phyloP scores from a whole-genome alignment of 2,113 vertebrate species.

The Tragelaphus buxtoni region DNA sequence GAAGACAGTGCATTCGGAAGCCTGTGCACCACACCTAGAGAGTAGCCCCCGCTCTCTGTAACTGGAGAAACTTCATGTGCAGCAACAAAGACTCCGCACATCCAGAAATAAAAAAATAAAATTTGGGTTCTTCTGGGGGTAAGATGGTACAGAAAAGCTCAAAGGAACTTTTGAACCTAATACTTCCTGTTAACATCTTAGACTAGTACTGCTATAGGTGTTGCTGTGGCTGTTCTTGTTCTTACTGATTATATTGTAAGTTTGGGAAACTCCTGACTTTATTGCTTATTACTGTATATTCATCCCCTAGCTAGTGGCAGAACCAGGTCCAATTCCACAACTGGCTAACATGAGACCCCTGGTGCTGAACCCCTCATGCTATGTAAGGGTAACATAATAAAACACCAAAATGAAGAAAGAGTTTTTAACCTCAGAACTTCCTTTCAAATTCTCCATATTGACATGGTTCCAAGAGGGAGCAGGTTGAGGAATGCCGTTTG shows the following conservation, averaged over 20 bases:
- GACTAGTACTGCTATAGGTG: fast-evolving
- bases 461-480: fast-evolving
- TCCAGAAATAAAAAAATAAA: background rate
- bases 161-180: background rate
- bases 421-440: background rate
- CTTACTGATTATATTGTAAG: background rate
- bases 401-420: background rate
- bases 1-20: background rate
- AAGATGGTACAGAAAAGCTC: background rate
- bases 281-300: background rate
- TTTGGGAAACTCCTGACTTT: background rate
- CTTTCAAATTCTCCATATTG: background rate
- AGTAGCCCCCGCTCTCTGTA: background rate
- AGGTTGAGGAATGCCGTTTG: background rate
- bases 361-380: background rate
- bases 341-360: background rate
- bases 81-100: background rate
- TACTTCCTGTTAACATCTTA: background rate
- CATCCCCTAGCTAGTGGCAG: background rate
- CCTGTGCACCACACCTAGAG: fast-evolving
- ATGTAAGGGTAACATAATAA: background rate
- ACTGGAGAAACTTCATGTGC: background rate
- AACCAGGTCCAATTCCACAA: background rate
- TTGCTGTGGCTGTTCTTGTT: no score
- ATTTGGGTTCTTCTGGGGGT: background rate